A percentile compares a stretch with the other conserved stretches of the same genome.
Evolutionary conservation across 2,888 invertebrate genomes (phyloP).

Genomic region (Mesorhabditis spiculigera): DNA sequence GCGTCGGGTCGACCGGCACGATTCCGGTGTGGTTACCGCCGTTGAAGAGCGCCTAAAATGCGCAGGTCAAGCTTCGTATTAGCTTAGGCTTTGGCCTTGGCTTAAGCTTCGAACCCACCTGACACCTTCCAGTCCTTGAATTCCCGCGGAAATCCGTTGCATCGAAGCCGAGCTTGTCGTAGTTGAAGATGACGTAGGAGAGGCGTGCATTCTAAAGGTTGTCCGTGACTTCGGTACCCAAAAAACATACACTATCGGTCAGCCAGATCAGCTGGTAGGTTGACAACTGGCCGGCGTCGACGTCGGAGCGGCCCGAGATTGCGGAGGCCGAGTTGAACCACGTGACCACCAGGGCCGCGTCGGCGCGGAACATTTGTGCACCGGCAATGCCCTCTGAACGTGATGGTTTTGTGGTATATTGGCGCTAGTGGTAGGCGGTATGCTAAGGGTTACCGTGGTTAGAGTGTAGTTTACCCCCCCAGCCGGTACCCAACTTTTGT

Average conservation of each 20-base stretch:
- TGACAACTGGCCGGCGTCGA: slow-evolving; percentile 54
- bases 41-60: slow-evolving; percentile 54
- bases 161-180: slow-evolving; percentile 85
- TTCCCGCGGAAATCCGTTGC: slow-evolving; percentile 63
- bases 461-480: no score
- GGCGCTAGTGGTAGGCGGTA: no score
- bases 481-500: no score
- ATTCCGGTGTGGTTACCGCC: slow-evolving; percentile 58
- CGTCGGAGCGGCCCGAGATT: slow-evolving; percentile 56
- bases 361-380: slow-evolving; percentile 82
- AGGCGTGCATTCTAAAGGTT: slow-evolving; percentile 41
- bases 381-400: slow-evolving; percentile 79
- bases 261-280: slow-evolving; percentile 62
- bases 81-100: no score
- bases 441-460: no score
- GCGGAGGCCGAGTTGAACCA: slow-evolving; percentile 68
- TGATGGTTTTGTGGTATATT: background rate
- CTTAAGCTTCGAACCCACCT: slow-evolving; percentile 22
- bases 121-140: slow-evolving; percentile 54
- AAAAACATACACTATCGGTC: slow-evolving; percentile 76
- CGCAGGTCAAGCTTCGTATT: background rate
- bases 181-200: slow-evolving; percentile 92
- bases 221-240: no score
- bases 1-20: slow-evolving; percentile 56
- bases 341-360: slow-evolving; percentile 83